Evolutionary conservation across 2,888 invertebrate species (phyloP), one percentile per base, ranked within the genome.

Genomic region (Lumbricus terrestris): DNA sequence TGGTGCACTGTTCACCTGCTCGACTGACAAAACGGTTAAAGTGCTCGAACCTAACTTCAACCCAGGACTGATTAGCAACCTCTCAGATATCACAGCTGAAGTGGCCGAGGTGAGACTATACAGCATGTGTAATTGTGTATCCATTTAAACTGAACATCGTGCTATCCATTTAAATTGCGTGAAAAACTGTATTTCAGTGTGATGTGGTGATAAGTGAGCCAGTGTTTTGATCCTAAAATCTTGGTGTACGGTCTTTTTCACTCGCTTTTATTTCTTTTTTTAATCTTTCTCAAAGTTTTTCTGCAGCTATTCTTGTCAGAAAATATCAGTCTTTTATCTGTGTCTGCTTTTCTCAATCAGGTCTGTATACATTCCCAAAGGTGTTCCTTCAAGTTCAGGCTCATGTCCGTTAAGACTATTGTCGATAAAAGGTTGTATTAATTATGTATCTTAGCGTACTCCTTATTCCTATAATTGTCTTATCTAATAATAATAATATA

Each of bases 1-100:
- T 54, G 94, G 94, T 18, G 93, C 94, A 18, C 90, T 94, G 69
- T 94, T 93, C 91, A 94, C 94, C 11, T 93, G 93, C 88, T 94
- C 93, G 54, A 93, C 93, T 11, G 94, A 94, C 91, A 92, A 91
- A 18, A 92, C 92, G 0, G 90, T 94, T 40, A 93, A 93, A 90
- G 93, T 94, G 16, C 89, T 93, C n/a, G 93, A 94, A 88, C 94
- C 94, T 4, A 93, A 89, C 38, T 90, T 92, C 37, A 91, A 94
- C 20, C 94, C 94, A 8, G 91, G 89, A 29, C 90, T 92, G 82
- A 94, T 94, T 47, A 90, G 91, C n/a, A 93, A 93, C 13, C 88
- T 94, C 8, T 91, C 88, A 23, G 89, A 89, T 18, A 93, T 94
- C 82, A 89, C 91, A 13, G 93, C 92, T 13, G 93, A 93, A 82